Evolutionary conservation across 2,888 invertebrate genomes (phyloP).

Genomic region (Mechanitis mazaeus): DNA sequence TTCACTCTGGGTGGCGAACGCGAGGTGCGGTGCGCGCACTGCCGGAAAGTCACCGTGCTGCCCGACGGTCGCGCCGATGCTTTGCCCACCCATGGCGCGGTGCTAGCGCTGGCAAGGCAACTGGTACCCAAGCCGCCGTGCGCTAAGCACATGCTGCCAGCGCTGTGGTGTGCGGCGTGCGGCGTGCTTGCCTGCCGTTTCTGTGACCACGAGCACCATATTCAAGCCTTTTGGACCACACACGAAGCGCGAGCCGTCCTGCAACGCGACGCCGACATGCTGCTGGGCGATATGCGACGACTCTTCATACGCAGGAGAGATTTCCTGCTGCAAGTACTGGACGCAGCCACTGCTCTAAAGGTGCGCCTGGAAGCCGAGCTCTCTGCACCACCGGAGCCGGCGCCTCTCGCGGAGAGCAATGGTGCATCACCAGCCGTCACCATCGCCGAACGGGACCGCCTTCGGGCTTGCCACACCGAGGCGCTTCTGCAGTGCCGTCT

Average conservation of each 20-base stretch:
- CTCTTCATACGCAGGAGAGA: slow-evolving; percentile 82
- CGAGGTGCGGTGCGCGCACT: slow-evolving; percentile 83
- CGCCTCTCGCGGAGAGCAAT: slow-evolving; percentile 49
- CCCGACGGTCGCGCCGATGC: slow-evolving; percentile 81
- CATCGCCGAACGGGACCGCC: slow-evolving; percentile 79
- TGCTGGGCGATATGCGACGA: slow-evolving; percentile 78
- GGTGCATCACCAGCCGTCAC: slow-evolving; percentile 77
- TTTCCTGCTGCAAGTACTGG: slow-evolving; percentile 84
- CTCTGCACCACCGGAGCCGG: slow-evolving; percentile 49
- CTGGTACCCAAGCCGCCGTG: slow-evolving; percentile 30
- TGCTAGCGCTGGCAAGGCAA: slow-evolving; percentile 78
- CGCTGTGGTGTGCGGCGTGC: slow-evolving; percentile 83
- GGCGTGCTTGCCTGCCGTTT: slow-evolving; percentile 80
- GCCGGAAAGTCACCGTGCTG: slow-evolving; percentile 84
- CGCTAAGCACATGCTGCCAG: slow-evolving; percentile 80
- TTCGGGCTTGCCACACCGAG: slow-evolving; percentile 82
- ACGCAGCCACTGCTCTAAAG: slow-evolving; percentile 84
- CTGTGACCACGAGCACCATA: slow-evolving; percentile 79
- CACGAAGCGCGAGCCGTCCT: slow-evolving; percentile 81
- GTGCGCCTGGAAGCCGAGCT: slow-evolving; percentile 85
- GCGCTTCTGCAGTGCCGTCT: slow-evolving; percentile 82
- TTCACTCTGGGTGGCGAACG: slow-evolving; percentile 80
- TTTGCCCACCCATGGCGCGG: slow-evolving; percentile 81
- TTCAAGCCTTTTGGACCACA: slow-evolving; percentile 82
- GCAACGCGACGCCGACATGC: slow-evolving; percentile 46